Evolutionary conservation across 2,888 invertebrate species (phyloP).

Genomic region (Hydrotaea diabolus): DNA sequence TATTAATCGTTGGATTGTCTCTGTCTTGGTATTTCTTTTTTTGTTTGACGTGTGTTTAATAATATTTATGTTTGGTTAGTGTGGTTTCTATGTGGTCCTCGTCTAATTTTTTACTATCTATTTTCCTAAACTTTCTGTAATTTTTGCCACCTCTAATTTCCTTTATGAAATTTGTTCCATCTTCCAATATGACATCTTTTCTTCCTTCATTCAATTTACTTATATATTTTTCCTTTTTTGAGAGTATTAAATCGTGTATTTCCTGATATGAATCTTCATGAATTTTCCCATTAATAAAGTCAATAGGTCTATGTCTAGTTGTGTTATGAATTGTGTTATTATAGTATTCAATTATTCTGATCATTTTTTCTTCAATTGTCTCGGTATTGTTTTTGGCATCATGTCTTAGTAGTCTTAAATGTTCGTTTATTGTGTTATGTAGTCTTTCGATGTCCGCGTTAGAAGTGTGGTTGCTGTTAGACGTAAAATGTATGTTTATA

Average conservation of each 20-base stretch:
- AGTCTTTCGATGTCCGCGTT: conserved; percentile 65
- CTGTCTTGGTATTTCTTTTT: conserved; percentile 58
- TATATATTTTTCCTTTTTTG: conserved; percentile 5
- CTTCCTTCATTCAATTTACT: conserved; percentile 45
- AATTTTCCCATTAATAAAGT: conserved; percentile 55
- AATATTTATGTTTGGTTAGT: conserved; percentile 61
- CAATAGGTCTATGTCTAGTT: too few relatives aligned
- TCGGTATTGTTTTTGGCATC: conserved; percentile 55
- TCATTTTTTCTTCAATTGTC: too few relatives aligned
- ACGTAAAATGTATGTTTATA: conserved; percentile 63
- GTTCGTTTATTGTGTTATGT: conserved; percentile 56
- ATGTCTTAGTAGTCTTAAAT: conserved; percentile 62
- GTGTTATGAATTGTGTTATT: too few relatives aligned
- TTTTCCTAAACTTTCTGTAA: conserved; percentile 64
- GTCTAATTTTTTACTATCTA: conserved; percentile 50
- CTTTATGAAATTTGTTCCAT: conserved; percentile 52
- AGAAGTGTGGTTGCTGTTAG: conserved; percentile 61
- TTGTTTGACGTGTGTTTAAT: conserved; percentile 62
- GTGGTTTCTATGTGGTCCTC: conserved; percentile 56
- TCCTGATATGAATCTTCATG: conserved; percentile 47
- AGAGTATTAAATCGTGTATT: conserved; percentile 44
- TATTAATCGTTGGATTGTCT: conserved; percentile 46
- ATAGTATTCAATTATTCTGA: too few relatives aligned
- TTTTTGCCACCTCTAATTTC: conserved; percentile 62
- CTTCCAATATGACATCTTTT: conserved; percentile 40